Base-by-base conservation (phyloP, 2,113 vertebrate genomes). In the Phycodurus eques region DNA sequence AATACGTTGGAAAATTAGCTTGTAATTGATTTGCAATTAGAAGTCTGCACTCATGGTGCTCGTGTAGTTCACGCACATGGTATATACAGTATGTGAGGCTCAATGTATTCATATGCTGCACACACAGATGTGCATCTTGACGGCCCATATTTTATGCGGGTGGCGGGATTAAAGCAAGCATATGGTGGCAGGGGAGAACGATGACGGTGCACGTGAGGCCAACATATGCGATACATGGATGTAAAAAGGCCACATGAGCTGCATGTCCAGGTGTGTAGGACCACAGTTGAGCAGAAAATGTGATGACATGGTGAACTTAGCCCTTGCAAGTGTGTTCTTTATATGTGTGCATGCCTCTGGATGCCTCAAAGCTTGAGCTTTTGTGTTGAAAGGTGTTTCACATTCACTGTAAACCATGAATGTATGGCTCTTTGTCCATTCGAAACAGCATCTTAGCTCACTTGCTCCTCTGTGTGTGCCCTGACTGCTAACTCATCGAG, bases 161-260 rank as follows among this genome's bases (percentile, higher is more conserved):
- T 77, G 77, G 76, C 74, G 79, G 81, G 67, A 67, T 75, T 69
- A 66, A 80, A 72, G 84, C 70, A n/a, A 66, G 75, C 87, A 82
- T 85, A 84, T 81, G 87, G 79, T 79, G 77, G 68, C 66, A 71
- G 68, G 62, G 73, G 68, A 76, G 71, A 77, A 43, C 1, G 1
- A 56, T 11, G 51, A 56, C 56, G 46, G 57, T 75, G 64, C 76
- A 35, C 43, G 14, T n/a, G 49, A 68, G 64, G 42, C 74, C 31
- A 46, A 61, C 39, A n/a, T 72, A 63, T 79, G 70, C 79, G 79
- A n/a, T 73, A 62, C 82, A 71, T 70, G 12, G 67, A 31, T 69
- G 57, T 76, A 35, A 19, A 73, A 74, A 67, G 71, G 66, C 60
- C 10, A 71, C 63, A 27, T 1, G 1, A 60, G 35, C 42, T 64